Evolutionary conservation across 1,140 invertebrate species (phyloP), one percentile per base, ranked within the genome.

Genomic region (Sycophaga agraensis): DNA sequence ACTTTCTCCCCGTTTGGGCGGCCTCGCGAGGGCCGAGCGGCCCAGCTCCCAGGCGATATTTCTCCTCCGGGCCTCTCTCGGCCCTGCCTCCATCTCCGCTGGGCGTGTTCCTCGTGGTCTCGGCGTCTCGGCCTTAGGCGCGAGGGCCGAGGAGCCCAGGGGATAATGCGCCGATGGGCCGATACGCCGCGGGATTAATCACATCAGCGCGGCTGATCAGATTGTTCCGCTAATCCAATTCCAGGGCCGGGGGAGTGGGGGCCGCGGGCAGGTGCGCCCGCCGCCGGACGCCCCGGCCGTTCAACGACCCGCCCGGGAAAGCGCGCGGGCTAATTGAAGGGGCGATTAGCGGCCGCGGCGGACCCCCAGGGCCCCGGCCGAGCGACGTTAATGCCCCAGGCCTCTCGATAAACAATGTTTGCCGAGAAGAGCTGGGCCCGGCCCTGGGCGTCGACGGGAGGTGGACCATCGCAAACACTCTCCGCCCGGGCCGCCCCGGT

Each of bases 381-480:
- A 43, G 14, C 57, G 68, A 66, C 68, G 65, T 70, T 72, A 72
- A 70, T 69, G 64, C 55, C 66, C 40, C 49, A 69, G 69, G 70
- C 71, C 63, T 75, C 73, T 74, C 75, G 70, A 77, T 77, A 75
- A 75, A 75, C 74, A 73, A 77, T 76, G 72, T 75, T 75, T 74
- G 68, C 70, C 65, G 66, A 69, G 66, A 61, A 61, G 70, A 71
- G 64, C 63, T 70, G 65, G 50, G 63, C 62, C 28, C 14, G 24
- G 7, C 26, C 43, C 71, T 76, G 75, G 76, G 77, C 77, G 78
- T 77, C 73, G 77, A 79, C 72, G 77, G 77, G 75, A 78, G 76
- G 76, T 75, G 75, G 75, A 73, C 72, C 73, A 79, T 73, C 65
- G 75, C 75, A 75, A 76, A 78, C 76, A 78, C 74, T 73, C 70